phyloP scores from a whole-genome alignment of 2,113 vertebrate genomes.

The Ptilorrhoa leucosticta region DNA sequence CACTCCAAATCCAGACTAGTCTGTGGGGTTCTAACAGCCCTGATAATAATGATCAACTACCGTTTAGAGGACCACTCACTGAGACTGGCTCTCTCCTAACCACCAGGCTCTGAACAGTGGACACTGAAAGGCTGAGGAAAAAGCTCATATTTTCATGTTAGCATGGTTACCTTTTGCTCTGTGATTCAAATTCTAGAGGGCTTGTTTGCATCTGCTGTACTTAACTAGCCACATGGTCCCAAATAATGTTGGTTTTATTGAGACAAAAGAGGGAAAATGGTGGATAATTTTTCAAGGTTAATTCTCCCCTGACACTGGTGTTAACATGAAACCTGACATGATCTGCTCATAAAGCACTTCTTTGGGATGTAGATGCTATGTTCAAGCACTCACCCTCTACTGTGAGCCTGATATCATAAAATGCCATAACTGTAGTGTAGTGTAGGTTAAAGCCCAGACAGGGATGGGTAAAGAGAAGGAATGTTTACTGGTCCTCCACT shows the following conservation, averaged over 20 bases:
- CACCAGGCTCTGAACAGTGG: background rate
- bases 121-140: background rate
- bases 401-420: background rate
- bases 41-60: background rate
- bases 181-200: background rate
- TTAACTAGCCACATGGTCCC: background rate
- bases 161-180: background rate
- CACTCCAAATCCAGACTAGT: background rate
- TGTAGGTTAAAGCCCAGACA: background rate
- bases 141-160: background rate
- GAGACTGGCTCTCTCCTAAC: background rate
- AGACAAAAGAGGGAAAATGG: background rate
- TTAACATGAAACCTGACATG: background rate
- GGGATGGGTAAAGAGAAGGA: background rate
- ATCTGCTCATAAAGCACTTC: background rate
- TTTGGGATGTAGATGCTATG: background rate
- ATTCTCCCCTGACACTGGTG: background rate
- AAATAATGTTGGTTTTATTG: background rate
- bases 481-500: background rate
- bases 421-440: background rate
- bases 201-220: background rate
- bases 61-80: background rate
- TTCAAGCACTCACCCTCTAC: background rate
- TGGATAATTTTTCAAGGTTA: background rate
- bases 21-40: background rate